Evolutionary conservation across 1,140 invertebrate genomes (phyloP).

Genomic region (Maconellicoccus hirsutus): DNA sequence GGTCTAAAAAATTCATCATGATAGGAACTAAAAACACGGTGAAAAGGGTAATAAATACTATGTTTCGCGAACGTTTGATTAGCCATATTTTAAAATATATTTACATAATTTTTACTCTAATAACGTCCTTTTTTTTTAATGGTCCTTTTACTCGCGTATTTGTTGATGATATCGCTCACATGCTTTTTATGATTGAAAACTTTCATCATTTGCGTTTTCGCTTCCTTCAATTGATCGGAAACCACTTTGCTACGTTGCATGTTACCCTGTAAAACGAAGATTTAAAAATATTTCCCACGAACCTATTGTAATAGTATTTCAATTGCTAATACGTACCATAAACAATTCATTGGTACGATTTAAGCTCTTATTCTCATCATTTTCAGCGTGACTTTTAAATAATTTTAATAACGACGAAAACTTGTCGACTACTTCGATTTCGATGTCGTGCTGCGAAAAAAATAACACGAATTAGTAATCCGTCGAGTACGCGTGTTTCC

Average conservation of each 20-base stretch:
- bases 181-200: constrained; percentile 83
- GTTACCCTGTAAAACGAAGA: constrained; percentile 62
- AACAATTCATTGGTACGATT: constrained; percentile 64
- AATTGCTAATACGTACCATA: constrained; percentile 41
- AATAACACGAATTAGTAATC: constrained; percentile 25
- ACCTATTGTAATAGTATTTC: not conserved
- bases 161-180: constrained; percentile 75
- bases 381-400: constrained; percentile 49
- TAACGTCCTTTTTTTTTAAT: constrained; percentile 73
- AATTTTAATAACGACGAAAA: constrained; percentile 49
- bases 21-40: not conserved
- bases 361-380: constrained; percentile 48
- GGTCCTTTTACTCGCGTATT: constrained; percentile 71
- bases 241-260: constrained; percentile 88
- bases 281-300: constrained; percentile 13
- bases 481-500: not conserved
- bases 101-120: constrained; percentile 1
- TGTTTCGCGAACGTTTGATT: not conserved
- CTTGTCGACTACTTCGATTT: constrained; percentile 48
- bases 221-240: constrained; percentile 80
- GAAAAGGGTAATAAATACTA: not conserved
- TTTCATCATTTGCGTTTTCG: constrained; percentile 70
- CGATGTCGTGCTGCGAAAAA: constrained; percentile 40
- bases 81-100: not conserved
- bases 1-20: not conserved